These are phyloP conservation scores for Telmatherina bonti DNA, from an alignment of 2,797 vertebrate species.

Conservation along the genomic window DNA sequence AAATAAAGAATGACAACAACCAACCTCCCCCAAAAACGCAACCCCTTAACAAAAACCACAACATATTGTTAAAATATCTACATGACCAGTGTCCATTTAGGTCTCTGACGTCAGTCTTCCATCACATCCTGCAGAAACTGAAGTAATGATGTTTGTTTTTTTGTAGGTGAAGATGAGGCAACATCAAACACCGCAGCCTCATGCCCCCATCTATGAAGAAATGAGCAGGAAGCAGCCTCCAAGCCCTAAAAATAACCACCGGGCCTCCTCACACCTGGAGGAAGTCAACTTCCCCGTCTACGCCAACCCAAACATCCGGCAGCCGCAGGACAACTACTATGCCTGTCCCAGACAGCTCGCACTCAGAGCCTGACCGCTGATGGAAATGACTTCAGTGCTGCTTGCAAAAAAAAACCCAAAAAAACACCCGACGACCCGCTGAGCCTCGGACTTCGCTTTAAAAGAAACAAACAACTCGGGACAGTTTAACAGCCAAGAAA, in stretches of 20 bases:
- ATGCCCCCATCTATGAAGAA: constrained; percentile 77
- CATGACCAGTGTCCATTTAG: neutral
- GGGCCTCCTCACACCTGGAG: constrained; percentile 60
- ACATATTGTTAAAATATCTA: too few species aligned
- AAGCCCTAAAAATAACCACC: constrained; percentile 46
- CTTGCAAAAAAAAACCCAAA: neutral
- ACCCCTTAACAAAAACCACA: too few species aligned
- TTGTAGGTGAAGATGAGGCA: constrained; percentile 49
- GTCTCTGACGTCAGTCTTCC: neutral
- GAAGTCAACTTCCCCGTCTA: constrained; percentile 70
- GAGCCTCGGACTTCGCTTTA: neutral
- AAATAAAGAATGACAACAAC: too few species aligned
- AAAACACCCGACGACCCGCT: neutral
- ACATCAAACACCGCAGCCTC: constrained; percentile 12
- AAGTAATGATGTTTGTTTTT: neutral
- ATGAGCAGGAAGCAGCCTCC: constrained; percentile 64
- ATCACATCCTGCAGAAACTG: neutral
- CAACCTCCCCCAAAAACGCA: too few species aligned
- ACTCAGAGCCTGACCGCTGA: constrained; percentile 35
- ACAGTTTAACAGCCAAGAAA: constrained; percentile 90
- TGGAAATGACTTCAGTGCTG: neutral
- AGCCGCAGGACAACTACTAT: constrained; percentile 75
- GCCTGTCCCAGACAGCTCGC: constrained; percentile 69
- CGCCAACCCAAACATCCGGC: constrained; percentile 65
- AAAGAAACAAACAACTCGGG: constrained; percentile 20